Percentiles rank a stretch among this genome's conserved stretches.
Conservation (phyloP, 1,140 invertebrate species). For the Drosophila bocqueti region DNA sequence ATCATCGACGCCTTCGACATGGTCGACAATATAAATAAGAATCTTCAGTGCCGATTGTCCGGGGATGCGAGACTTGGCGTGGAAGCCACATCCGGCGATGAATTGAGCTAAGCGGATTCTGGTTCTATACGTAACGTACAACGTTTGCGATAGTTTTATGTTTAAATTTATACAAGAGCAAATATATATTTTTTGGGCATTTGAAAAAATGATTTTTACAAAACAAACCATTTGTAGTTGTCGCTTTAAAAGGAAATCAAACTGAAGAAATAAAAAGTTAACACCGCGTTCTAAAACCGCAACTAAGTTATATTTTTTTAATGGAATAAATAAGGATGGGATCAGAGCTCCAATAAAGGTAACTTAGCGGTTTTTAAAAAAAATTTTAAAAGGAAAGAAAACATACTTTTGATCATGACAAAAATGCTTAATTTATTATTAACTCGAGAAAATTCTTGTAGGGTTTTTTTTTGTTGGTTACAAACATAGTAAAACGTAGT, state of each 20-base stretch:
- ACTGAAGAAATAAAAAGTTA: not conserved
- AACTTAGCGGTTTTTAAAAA: no score
- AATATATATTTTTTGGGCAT: not conserved
- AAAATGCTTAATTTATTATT: not conserved
- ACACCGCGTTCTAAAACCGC: not conserved
- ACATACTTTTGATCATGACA: not conserved
- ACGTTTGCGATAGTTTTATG: conserved; percentile 18
- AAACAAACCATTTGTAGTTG: not conserved
- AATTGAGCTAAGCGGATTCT: conserved; percentile 6
- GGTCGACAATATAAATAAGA: conserved; percentile 64
- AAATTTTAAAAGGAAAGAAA: not conserved
- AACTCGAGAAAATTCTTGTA: not conserved
- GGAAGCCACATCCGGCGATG: conserved; percentile 20
- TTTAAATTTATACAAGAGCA: not conserved
- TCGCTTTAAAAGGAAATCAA: not conserved
- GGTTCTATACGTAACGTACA: not conserved
- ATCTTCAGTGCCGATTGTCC: conserved; percentile 33
- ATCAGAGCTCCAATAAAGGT: no score
- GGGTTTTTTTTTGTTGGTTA: not conserved
- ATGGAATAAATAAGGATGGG: no score
- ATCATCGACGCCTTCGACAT: conserved; percentile 69
- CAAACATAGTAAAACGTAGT: not conserved
- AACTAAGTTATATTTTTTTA: not conserved
- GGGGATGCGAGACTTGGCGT: conserved; percentile 7
- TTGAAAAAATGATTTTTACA: not conserved